These are phyloP conservation scores for Chelonus insularis DNA, from an alignment of 1,140 invertebrate species.

Conservation along the genomic window DNA sequence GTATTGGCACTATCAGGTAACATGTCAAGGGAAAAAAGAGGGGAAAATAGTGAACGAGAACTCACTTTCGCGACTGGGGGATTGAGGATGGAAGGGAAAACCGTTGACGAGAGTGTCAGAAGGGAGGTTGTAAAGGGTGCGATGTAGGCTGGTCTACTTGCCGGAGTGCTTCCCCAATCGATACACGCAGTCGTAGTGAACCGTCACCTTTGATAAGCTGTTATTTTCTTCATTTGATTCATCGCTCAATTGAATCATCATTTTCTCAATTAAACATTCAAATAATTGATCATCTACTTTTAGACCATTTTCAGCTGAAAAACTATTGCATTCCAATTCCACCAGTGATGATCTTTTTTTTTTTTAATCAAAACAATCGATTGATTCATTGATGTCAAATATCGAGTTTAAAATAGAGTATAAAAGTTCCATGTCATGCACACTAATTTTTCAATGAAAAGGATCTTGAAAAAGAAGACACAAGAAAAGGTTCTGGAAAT, in stretches of 20 bases:
- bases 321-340: no score
- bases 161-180: conserved; percentile 57
- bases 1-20: background rate
- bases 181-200: conserved; percentile 41
- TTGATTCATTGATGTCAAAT: no score
- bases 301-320: no score
- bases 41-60: conserved; percentile 49
- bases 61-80: conserved; percentile 28
- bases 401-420: no score
- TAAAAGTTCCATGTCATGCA: no score
- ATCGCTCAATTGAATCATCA: background rate
- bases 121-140: conserved; percentile 32
- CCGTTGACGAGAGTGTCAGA: conserved; percentile 17
- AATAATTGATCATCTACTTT: no score
- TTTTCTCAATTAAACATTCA: no score
- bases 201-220: background rate
- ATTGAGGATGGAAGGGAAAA: conserved; percentile 8
- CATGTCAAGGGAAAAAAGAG: conserved; percentile 5
- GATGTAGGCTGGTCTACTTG: conserved; percentile 52
- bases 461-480: no score
- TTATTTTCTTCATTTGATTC: background rate
- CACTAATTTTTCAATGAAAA: no score
- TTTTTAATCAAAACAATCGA: no score
- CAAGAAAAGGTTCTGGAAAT: no score
- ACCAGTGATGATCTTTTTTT: no score